Base-by-base conservation (phyloP, 1,140 invertebrate species). In the Chionoecetes opilio region DNA sequence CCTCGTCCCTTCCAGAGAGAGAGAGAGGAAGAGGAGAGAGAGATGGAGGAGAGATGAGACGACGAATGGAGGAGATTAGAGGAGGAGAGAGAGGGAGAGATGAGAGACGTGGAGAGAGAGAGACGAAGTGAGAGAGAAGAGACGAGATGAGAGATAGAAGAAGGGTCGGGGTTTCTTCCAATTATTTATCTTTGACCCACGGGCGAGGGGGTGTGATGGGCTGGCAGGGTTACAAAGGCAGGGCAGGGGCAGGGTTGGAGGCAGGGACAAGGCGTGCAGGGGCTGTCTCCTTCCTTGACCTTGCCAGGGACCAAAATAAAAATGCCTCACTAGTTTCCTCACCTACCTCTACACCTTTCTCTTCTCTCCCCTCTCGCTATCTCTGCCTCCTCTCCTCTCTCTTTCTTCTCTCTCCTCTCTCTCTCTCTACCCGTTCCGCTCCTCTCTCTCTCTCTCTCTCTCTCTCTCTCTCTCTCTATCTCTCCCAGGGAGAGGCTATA, bases 371-470 rank as follows among this genome's bases (percentile, higher is more conserved):
- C 32, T 6, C 32, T 26, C 32, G 8, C 32, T n/a, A n/a, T n/a
- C n/a, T n/a, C n/a, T n/a, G n/a, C n/a, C n/a, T 26, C 6, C 85
- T 87, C 85, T 26, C 6, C 85, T 87, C 85, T 17, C 85, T 86
- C 85, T 17, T 29, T 86, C 85, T 14, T 86, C 9, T 31, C 85
- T 86, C 85, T 17, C 85, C 3, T 31, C 32, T 89, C 35, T 90
- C 88, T 90, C 38, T 41, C 34, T 88, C 87, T 88, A 31, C 37
- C 87, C 37, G 31, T 88, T 34, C 37, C 87, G 34, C 87, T 88
- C 87, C 87, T 88, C 87, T 88, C 87, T 88, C 87, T 88, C 87
- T 89, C 87, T 89, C 87, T 89, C 87, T 89, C 87, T 89, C 87
- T 89, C 87, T 89, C 87, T 89, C 86, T 88, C 86, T 29, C 86